These are phyloP conservation scores for Pteronura brasiliensis DNA, from an alignment of 2,113 vertebrate species.

Conservation along the genomic window DNA sequence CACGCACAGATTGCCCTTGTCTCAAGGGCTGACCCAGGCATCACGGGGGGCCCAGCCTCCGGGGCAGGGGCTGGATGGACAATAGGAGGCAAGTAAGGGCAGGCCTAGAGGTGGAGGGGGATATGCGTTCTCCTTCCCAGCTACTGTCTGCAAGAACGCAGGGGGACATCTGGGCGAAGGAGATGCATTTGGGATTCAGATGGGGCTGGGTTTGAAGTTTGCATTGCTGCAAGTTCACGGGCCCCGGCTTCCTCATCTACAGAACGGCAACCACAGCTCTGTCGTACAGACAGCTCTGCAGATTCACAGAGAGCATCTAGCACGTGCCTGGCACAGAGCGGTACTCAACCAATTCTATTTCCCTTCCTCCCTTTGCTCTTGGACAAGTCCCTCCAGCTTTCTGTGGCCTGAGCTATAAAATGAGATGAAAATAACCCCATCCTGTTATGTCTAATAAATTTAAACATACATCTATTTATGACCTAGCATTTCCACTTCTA, in stretches of 20 bases:
- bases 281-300: not conserved
- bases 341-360: not conserved
- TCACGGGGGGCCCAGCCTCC: accelerated
- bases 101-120: not conserved
- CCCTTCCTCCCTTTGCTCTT: not conserved
- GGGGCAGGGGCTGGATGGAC: not conserved
- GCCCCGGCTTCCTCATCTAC: not conserved
- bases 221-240: not conserved
- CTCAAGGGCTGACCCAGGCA: not conserved
- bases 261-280: not conserved
- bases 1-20: not conserved
- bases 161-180: not conserved
- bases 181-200: not conserved
- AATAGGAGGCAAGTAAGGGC: not conserved
- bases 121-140: accelerated
- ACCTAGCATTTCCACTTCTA: not conserved
- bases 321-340: not conserved
- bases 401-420: not conserved
- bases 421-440: not conserved
- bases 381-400: not conserved
- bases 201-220: not conserved
- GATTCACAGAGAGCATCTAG: not conserved
- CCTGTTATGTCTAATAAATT: not conserved
- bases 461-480: not conserved
- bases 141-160: not conserved